phyloP scores from a whole-genome alignment of 1,140 invertebrate genomes.

The Orchesella cincta region DNA sequence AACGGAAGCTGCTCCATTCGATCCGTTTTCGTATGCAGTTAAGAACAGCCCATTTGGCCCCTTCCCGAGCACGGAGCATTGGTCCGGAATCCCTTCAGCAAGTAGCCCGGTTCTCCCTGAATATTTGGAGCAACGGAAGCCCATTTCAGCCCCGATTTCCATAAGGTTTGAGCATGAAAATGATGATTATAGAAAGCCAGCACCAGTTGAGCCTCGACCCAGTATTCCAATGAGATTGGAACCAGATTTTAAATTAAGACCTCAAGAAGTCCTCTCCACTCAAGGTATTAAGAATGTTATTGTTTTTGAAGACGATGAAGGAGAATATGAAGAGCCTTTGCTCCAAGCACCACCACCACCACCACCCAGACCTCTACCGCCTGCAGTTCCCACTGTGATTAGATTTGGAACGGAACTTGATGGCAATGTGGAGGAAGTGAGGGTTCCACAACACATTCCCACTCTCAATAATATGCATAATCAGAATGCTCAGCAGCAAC shows the following conservation, averaged over 20 bases:
- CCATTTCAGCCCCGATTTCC: neutral
- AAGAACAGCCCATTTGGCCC: neutral
- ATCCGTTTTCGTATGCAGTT: neutral
- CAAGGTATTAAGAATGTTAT: too few species aligned
- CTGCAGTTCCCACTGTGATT: neutral
- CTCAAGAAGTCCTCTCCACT: too few species aligned
- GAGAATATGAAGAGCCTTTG: neutral
- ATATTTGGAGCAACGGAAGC: neutral
- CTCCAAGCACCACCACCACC: neutral
- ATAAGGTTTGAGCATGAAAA: neutral
- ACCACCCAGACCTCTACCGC: neutral
- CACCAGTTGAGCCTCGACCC: neutral
- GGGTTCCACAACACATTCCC: neutral
- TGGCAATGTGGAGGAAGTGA: neutral
- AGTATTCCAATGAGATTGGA: too few species aligned
- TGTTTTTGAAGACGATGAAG: too few species aligned
- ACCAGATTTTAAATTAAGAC: too few species aligned
- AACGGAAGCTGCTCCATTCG: neutral
- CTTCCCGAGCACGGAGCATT: constrained; percentile 14
- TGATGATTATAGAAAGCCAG: neutral
- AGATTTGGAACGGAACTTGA: neutral
- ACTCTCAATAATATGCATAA: neutral
- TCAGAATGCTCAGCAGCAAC: neutral
- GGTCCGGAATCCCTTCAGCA: constrained; percentile 8
- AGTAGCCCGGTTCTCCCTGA: neutral